Evolutionary conservation across 2,797 vertebrate genomes (phyloP), one percentile per base, ranked within the genome.

Genomic region (Rhodeus uyekii): DNA sequence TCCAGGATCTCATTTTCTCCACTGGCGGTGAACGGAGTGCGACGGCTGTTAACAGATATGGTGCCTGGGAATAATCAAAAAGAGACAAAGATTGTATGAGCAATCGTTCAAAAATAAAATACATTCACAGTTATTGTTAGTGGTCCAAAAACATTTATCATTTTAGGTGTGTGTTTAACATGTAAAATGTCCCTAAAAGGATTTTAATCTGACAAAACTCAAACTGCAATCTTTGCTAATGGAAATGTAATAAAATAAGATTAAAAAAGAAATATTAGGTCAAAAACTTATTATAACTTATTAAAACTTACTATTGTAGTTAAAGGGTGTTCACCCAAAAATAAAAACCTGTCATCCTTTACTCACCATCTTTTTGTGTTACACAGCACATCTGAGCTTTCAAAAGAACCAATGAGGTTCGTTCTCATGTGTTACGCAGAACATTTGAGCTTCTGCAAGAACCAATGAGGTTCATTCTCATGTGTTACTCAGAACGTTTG

Each of bases 1-100:
- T 99, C 98, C 5, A 99, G 92, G 86, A 99, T 99, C 91, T 99
- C 98, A 0, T 96, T 99, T 91, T 99, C 98, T 1, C 98, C 98
- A 0, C 98, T 99, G 50, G 98, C 98, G 0, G 97, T 99, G 92
- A 99, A 99, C 0, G 97, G 97, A 0, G 96, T 99, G 82, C 98
- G 95, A 27, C 96, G 96, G 92, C 97, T 99, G 93, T 99, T 99
- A 85, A 99, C 98, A 0, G 98, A 99, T 91, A 99, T 99, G 87
- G 98, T 99, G 84, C 98, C 98, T 99, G 89, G 48, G 0, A 60
- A 34, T 24, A 46, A 80, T 82, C 4, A 24, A 80, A 73, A 50
- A 32, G 24, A 79, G 16, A 80, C 19, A 8, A 7, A 58, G 44
- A 44, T 55, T n/a, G 27, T 18, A 74, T 36, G 4, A 75, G 34